Base-by-base conservation (phyloP, 1,140 invertebrate species). In the Micrasema longulum region DNA sequence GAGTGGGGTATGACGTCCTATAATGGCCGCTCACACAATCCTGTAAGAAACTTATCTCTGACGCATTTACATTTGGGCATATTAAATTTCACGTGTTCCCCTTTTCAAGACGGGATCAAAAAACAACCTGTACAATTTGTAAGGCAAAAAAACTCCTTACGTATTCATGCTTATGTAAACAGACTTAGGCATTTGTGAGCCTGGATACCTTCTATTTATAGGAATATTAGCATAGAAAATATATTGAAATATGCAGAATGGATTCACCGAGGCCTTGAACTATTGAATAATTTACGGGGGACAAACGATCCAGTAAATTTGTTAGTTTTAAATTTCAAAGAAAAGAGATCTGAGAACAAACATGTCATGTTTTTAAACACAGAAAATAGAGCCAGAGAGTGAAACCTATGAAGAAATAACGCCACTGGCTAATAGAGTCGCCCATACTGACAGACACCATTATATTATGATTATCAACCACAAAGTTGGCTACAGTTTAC, bases 111-210 rank as follows among this genome's bases (percentile, higher is more conserved):
- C 48, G 35, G 36, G 55, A 60, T 60, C 55, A 60, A 38, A 60
- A 60, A 60, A 60, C 55, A 60, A 60, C 55, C 55, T 60, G 55
- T 60, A 60, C 55, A 43, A 20, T 43, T 60, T 60, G 55, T 60
- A 22, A 35, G 55, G 55, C 55, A 60, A 60, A 60, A n/a, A 60
- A 60, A 60, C 55, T 60, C 55, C 55, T 60, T 60, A 60, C 36
- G 55, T 60, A 60, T 60, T 60, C 55, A 60, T 18, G 55, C 16
- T 10, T 38, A 35, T 60, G 18, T 60, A 60, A 43, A 20, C 35
- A 55, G n/a, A 26, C 12, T 31, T 14, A n/a, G 26, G 52, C 52
- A 38, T 12, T 38, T 36, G 16, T 20, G 9, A 9, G 6, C 10
- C 3, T 20, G 2, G 45, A 6, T 9, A 0, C 12, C 18, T 48